phyloP scores from a whole-genome alignment of 1,140 invertebrate species.

The Scaptomyza hsui region DNA sequence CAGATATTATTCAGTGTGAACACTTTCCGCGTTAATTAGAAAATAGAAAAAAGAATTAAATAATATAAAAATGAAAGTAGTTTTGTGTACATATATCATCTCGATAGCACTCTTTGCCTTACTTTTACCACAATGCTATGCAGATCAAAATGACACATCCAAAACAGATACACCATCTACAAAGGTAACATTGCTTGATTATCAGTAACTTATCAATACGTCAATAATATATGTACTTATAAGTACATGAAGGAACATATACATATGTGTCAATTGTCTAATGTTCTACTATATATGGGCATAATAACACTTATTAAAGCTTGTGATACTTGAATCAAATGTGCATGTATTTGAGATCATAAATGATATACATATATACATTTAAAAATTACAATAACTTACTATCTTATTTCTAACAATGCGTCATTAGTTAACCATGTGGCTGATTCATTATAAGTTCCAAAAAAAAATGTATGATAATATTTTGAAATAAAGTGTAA shows the following conservation, averaged over 20 bases:
- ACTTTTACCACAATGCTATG: constrained; percentile 6
- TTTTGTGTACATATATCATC: not conserved
- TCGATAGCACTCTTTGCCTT: not conserved
- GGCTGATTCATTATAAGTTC: not conserved
- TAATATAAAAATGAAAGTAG: constrained; percentile 14
- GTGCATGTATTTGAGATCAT: not conserved
- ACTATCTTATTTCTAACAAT: not conserved
- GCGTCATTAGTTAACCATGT: not conserved
- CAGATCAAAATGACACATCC: constrained; percentile 5
- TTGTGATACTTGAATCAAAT: not conserved
- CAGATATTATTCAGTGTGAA: constrained; percentile 12
- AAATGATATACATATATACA: not conserved
- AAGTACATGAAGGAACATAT: not conserved
- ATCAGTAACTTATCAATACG: not conserved
- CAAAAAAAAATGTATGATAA: not conserved
- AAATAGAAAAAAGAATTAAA: not conserved
- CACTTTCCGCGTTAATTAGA: not conserved
- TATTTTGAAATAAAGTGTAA: not conserved
- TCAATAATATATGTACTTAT: not conserved
- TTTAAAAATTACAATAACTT: not conserved
- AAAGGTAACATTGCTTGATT: constrained; percentile 10
- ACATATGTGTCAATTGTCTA: too few species aligned
- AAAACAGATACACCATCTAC: not conserved
- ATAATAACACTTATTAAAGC: not conserved
- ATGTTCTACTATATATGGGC: not conserved